These are phyloP conservation scores for Drosophila subobscura DNA, from an alignment of 1,140 invertebrate genomes.

Conservation along the genomic window DNA sequence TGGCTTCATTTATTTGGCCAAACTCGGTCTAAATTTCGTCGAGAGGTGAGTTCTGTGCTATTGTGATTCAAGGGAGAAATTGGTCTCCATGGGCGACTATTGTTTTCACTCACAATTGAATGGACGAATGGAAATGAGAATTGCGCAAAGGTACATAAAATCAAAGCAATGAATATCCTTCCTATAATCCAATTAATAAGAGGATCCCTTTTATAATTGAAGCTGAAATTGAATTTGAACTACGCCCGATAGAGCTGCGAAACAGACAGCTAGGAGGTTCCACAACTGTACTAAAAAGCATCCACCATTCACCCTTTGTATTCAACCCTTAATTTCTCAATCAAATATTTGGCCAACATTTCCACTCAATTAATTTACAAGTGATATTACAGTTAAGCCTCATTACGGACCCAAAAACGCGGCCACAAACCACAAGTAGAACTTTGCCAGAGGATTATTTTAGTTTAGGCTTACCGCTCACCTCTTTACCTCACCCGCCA, in stretches of 20 bases:
- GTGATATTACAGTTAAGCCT: slow-evolving; percentile 52
- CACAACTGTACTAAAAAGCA: too few relatives aligned
- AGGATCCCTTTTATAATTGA: too few relatives aligned
- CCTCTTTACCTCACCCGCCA: slow-evolving; percentile 5
- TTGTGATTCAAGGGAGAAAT: neutral
- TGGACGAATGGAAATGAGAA: neutral
- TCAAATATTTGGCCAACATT: slow-evolving; percentile 39
- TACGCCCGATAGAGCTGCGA: too few relatives aligned
- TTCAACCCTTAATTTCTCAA: slow-evolving; percentile 22
- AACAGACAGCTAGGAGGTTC: too few relatives aligned
- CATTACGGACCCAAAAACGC: slow-evolving; percentile 42
- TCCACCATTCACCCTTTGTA: neutral
- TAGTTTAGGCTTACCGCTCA: slow-evolving; percentile 3
- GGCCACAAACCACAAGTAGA: slow-evolving; percentile 30
- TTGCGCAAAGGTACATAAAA: neutral
- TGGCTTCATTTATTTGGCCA: slow-evolving; percentile 81
- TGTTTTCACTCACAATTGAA: neutral
- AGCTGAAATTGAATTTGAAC: too few relatives aligned
- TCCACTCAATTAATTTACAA: slow-evolving; percentile 65
- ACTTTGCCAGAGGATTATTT: slow-evolving; percentile 43
- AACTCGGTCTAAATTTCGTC: slow-evolving; percentile 70
- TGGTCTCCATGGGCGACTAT: neutral
- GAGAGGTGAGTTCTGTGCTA: slow-evolving; percentile 65
- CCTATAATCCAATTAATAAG: too few relatives aligned
- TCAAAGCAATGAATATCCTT: too few relatives aligned